These are phyloP conservation scores for Ormyrus labotus DNA, from an alignment of 2,888 invertebrate genomes.

Conservation along the genomic window DNA sequence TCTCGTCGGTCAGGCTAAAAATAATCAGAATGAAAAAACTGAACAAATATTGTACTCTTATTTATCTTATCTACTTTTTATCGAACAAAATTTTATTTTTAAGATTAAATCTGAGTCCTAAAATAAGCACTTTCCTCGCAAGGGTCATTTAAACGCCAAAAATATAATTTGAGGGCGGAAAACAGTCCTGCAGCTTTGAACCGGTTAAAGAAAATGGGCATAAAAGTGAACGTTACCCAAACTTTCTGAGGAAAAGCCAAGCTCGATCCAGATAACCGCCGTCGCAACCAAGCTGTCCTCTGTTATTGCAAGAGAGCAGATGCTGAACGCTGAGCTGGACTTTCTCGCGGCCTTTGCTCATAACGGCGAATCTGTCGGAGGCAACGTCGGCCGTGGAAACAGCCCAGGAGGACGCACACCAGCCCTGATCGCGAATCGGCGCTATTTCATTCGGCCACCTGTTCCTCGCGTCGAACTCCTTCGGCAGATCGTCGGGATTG, in stretches of 20 bases:
- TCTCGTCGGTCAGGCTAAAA: conserved; percentile 87
- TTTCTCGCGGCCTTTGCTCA: conserved; percentile 87
- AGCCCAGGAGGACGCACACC: conserved; percentile 95
- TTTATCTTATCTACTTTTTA: conserved; percentile 17
- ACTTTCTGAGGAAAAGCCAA: conserved; percentile 90
- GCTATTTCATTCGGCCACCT: conserved; percentile 87
- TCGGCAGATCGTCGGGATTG: conserved; percentile 81
- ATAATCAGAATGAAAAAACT: conserved; percentile 16
- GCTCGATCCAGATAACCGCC: conserved; percentile 94
- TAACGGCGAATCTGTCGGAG: conserved; percentile 89
- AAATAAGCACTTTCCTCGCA: too few species aligned
- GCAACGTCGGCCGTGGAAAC: conserved; percentile 89
- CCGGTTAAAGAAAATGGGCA: too few species aligned
- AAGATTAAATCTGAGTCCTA: not conserved
- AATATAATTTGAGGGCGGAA: too few species aligned
- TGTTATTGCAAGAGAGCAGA: conserved; percentile 89
- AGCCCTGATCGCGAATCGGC: conserved; percentile 84
- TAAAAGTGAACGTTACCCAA: conserved; percentile 78
- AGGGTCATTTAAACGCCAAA: too few species aligned
- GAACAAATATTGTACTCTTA: not conserved
- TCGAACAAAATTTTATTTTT: conserved; percentile 21
- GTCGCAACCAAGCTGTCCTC: conserved; percentile 87
- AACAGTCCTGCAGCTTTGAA: too few species aligned
- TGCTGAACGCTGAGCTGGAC: conserved; percentile 89
- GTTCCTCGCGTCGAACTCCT: conserved; percentile 85